phyloP scores from a whole-genome alignment of 2,888 invertebrate species.

The Perizoma flavofasciatum region DNA sequence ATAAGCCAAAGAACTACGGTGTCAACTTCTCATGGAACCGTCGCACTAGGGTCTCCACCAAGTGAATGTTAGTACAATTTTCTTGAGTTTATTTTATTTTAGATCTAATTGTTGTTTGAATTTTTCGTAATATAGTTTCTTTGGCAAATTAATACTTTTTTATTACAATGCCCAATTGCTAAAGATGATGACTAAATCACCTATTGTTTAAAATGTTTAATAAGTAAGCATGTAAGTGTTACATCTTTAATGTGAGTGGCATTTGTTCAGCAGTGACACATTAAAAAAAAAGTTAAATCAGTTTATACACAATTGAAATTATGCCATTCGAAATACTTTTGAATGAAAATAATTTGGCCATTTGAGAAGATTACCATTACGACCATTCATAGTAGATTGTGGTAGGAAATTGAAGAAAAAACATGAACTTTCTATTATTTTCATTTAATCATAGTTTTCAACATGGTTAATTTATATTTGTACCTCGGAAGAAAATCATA shows the following conservation, averaged over 20 bases:
- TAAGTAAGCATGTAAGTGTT: neutral
- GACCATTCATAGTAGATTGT: too few relatives aligned
- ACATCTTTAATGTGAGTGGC: too few relatives aligned
- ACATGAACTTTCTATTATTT: slow-evolving; percentile 59
- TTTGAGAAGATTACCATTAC: too few relatives aligned
- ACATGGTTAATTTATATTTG: slow-evolving; percentile 83
- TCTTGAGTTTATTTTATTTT: slow-evolving; percentile 42
- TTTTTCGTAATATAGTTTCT: slow-evolving; percentile 28
- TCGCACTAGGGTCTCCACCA: slow-evolving; percentile 96
- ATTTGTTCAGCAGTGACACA: too few relatives aligned
- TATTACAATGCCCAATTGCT: slow-evolving; percentile 5
- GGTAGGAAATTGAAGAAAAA: neutral
- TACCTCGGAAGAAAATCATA: slow-evolving; percentile 84
- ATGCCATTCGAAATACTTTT: too few relatives aligned
- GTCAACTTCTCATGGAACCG: slow-evolving; percentile 98
- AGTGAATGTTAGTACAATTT: slow-evolving; percentile 83
- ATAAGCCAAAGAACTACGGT: slow-evolving; percentile 95
- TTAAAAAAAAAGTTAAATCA: too few relatives aligned
- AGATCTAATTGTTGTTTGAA: slow-evolving; percentile 34
- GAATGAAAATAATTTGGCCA: too few relatives aligned
- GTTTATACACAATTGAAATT: too few relatives aligned
- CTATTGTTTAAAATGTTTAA: neutral
- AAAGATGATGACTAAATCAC: too few relatives aligned
- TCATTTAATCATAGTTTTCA: slow-evolving; percentile 82
- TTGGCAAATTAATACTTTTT: slow-evolving; percentile 23